Percentiles rank a stretch among this genome's conserved stretches.
These are phyloP conservation scores for Lepidocyrtoides sp. DNA, from an alignment of 2,888 invertebrate genomes.

Conservation along the genomic window DNA sequence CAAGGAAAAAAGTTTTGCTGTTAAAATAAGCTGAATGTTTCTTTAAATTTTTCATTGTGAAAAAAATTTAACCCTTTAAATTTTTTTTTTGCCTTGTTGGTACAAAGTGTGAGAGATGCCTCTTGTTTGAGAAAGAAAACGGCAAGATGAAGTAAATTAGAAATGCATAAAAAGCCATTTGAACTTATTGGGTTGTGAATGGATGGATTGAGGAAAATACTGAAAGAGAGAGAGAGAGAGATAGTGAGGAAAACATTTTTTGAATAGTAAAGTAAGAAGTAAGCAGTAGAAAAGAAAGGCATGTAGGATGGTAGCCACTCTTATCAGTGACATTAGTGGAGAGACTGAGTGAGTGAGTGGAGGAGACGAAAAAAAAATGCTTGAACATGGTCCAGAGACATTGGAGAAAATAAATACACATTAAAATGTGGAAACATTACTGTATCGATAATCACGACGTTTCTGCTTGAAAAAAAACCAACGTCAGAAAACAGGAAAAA, in stretches of 20 bases:
- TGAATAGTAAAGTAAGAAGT: neutral
- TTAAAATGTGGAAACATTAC: neutral
- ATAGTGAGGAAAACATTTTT: slow-evolving; percentile 27
- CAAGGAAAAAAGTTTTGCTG: too few species aligned
- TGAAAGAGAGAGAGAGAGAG: neutral
- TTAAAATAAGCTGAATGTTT: too few species aligned
- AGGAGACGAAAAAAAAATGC: neutral
- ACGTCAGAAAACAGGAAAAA: slow-evolving; percentile 9
- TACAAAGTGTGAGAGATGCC: too few species aligned
- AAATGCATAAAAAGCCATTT: slow-evolving; percentile 31
- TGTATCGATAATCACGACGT: neutral
- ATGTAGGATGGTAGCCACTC: neutral
- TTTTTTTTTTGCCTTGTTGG: too few species aligned
- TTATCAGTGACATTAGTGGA: slow-evolving; percentile 72
- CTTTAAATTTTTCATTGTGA: neutral
- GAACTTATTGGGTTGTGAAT: slow-evolving; percentile 50
- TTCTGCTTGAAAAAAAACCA: neutral
- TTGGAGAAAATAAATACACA: neutral
- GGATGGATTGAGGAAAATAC: slow-evolving; percentile 43
- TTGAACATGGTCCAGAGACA: slow-evolving; percentile 5
- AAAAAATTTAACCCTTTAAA: neutral
- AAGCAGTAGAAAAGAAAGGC: neutral
- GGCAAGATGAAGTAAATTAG: slow-evolving; percentile 48
- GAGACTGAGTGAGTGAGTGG: slow-evolving; percentile 23
- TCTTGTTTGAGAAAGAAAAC: neutral